These are phyloP conservation scores for Seriola rivoliana DNA, from an alignment of 2,113 vertebrate species.

Conservation along the genomic window DNA sequence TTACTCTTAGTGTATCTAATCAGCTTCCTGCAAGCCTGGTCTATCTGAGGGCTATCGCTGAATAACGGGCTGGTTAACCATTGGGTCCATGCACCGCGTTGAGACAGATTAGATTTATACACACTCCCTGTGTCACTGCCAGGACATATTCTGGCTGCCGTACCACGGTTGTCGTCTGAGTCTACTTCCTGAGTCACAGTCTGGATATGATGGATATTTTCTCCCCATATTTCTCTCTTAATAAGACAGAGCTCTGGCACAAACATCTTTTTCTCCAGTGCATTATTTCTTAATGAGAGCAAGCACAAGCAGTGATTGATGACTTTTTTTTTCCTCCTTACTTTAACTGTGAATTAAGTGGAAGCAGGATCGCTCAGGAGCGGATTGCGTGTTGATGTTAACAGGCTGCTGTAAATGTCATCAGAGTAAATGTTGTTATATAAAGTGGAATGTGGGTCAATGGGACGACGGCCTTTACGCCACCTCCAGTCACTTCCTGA, in stretches of 20 bases:
- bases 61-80: constrained; percentile 59
- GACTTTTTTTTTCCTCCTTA: neutral
- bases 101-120: constrained; percentile 74
- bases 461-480: constrained; percentile 37
- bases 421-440: constrained; percentile 42
- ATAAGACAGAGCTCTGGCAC: constrained; percentile 50
- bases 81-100: constrained; percentile 50
- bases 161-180: constrained; percentile 35
- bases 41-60: constrained; percentile 54
- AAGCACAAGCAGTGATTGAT: constrained; percentile 25
- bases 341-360: constrained; percentile 13
- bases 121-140: constrained; percentile 39
- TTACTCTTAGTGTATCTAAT: constrained; percentile 73
- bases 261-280: constrained; percentile 13
- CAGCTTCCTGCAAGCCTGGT: constrained; percentile 61
- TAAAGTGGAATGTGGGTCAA: constrained; percentile 62
- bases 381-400: constrained; percentile 30
- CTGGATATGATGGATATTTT: constrained; percentile 52
- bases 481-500: constrained; percentile 41
- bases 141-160: constrained; percentile 51
- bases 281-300: constrained; percentile 42
- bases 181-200: constrained; percentile 52
- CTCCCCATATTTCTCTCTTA: constrained; percentile 40
- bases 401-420: constrained; percentile 54
- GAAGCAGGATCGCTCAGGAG: constrained; percentile 24